A percentile compares a stretch with the other conserved stretches of the same genome.
Conservation (phyloP, 2,113 vertebrate genomes). For the Xenotilapia leptura region DNA sequence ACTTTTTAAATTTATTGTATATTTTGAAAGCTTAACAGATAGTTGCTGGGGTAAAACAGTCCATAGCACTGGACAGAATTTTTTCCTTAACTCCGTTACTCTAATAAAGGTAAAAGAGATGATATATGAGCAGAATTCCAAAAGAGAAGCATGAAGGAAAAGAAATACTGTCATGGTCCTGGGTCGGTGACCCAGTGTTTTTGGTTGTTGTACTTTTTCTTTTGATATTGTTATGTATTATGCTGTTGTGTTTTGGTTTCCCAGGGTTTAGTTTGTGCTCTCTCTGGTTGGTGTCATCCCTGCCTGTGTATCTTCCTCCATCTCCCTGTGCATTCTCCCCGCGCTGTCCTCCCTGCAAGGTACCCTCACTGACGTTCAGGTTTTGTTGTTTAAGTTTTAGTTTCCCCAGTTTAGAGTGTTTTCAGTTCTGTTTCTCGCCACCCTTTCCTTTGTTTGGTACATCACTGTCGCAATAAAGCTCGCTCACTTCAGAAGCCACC, state of each 20-base stretch:
- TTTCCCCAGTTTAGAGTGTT: neutral
- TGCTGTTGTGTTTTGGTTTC: neutral
- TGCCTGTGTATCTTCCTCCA: neutral
- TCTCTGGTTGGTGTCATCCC: neutral
- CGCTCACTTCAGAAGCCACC: neutral
- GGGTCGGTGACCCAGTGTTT: neutral
- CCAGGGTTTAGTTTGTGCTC: neutral
- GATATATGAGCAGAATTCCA: neutral
- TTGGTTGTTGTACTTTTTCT: neutral
- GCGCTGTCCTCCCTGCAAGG: neutral
- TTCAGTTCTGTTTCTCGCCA: neutral
- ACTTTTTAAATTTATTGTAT: neutral
- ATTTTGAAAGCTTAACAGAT: neutral
- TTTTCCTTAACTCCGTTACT: neutral
- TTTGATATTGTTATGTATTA: neutral
- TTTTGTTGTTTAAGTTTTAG: neutral
- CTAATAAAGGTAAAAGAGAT: neutral
- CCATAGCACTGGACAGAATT: neutral
- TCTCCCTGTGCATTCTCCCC: neutral
- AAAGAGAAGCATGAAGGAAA: neutral
- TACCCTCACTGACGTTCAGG: neutral
- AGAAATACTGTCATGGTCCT: neutral
- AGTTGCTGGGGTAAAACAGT: neutral
- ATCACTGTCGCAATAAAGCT: rapidly evolving
- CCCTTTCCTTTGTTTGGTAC: neutral